Conservation (phyloP, 2,797 vertebrate genomes). For the Typhlichthys eigenmanni region DNA sequence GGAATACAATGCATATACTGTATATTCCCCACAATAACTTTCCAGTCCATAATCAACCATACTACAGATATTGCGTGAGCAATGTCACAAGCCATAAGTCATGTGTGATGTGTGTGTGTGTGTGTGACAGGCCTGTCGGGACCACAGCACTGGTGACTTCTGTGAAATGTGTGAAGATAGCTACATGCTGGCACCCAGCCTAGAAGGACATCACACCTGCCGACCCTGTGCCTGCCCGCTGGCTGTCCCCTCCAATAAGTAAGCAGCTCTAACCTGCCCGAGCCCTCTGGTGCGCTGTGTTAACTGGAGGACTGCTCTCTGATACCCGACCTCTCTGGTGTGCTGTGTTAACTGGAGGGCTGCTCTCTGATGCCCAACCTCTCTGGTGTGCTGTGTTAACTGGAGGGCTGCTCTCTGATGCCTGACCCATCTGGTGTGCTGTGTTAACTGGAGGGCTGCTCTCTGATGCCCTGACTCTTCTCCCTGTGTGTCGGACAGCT, state of each 20-base stretch:
- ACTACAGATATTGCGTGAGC: background rate
- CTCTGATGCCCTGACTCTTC: conserved; percentile 15
- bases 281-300: background rate
- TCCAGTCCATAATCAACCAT: background rate
- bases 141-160: conserved; percentile 88
- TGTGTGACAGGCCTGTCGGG: conserved; percentile 81
- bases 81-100: background rate
- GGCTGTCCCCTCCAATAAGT: conserved; percentile 80
- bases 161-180: conserved; percentile 89
- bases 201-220: conserved; percentile 73
- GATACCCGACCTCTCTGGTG: background rate
- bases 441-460: background rate
- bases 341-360: background rate
- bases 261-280: conserved; percentile 24
- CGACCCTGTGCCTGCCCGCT: conserved; percentile 89
- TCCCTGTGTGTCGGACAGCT: conserved; percentile 75
- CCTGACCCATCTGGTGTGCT: background rate
- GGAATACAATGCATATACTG: too few relatives aligned
- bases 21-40: too few relatives aligned
- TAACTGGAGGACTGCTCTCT: background rate
- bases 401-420: background rate
- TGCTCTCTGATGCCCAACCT: too few relatives aligned
- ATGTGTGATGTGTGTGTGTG: background rate
- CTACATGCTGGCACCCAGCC: conserved; percentile 71
- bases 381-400: background rate